Conservation (phyloP, 2,113 vertebrate genomes). For the Misgurnus anguillicaudatus region DNA sequence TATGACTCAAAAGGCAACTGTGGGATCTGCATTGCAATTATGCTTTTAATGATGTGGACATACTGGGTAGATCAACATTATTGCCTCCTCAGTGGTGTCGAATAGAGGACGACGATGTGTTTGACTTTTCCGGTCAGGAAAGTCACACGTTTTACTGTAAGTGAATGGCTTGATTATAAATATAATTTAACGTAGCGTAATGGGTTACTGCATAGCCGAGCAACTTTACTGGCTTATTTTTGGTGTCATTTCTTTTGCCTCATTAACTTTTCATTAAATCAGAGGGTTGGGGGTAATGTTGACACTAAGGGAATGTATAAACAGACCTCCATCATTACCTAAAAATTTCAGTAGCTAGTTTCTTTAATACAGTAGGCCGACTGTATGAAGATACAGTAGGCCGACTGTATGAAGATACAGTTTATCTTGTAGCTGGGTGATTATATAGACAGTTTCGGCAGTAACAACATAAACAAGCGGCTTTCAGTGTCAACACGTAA, state of each 20-base stretch:
- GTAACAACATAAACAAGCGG: too few relatives aligned
- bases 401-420: not conserved
- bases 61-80: constrained; percentile 13
- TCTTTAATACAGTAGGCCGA: not conserved
- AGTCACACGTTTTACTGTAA: not conserved
- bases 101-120: constrained; percentile 5
- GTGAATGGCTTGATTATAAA: not conserved
- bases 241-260: not conserved
- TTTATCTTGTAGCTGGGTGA: too few relatives aligned
- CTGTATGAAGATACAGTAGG: not conserved
- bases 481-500: too few relatives aligned
- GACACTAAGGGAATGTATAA: not conserved
- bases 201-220: not conserved
- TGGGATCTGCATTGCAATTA: constrained; percentile 26
- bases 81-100: constrained; percentile 2
- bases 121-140: constrained; percentile 14
- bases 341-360: not conserved
- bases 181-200: not conserved
- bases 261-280: constrained; percentile 14
- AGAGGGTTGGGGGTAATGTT: constrained; percentile 6
- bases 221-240: not conserved
- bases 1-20: constrained; percentile 41
- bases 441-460: too few relatives aligned
- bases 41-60: constrained; percentile 46
- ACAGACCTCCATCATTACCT: constrained; percentile 15